Conservation (phyloP, 2,113 vertebrate species). For the Morone saxatilis region DNA sequence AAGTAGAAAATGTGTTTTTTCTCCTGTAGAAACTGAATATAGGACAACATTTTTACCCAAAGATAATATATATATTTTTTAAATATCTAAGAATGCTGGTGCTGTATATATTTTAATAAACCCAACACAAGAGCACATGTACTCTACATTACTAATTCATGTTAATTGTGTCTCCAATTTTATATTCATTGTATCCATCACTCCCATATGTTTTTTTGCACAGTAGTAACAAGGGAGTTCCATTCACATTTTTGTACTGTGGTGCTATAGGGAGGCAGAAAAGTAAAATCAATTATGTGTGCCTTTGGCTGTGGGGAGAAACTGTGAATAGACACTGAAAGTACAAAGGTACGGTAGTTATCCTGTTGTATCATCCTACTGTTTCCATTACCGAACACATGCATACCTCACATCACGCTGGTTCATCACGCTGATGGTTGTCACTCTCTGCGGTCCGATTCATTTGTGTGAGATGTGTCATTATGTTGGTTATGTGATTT, state of each 20-base stretch:
- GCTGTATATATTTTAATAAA: neutral
- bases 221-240: neutral
- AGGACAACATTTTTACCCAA: neutral
- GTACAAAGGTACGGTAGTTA: slow-evolving; percentile 1
- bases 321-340: neutral
- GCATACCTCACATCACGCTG: neutral
- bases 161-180: neutral
- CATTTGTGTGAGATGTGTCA: slow-evolving; percentile 24
- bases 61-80: neutral
- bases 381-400: slow-evolving; percentile 23
- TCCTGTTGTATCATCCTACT: slow-evolving; percentile 15
- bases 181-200: neutral
- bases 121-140: neutral
- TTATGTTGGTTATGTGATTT: slow-evolving; percentile 1
- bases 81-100: too few relatives aligned
- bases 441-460: slow-evolving; percentile 24
- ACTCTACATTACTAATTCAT: neutral
- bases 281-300: slow-evolving; percentile 5
- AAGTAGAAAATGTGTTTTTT: slow-evolving; percentile 10
- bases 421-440: slow-evolving; percentile 25
- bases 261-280: neutral
- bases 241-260: neutral
- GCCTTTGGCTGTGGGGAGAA: slow-evolving; percentile 22
- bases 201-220: neutral
- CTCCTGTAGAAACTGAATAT: neutral